A percentile compares a stretch with the other conserved stretches of the same genome.
These are phyloP conservation scores for Spea hammondii DNA, from an alignment of 2,797 vertebrate genomes.

Conservation along the genomic window DNA sequence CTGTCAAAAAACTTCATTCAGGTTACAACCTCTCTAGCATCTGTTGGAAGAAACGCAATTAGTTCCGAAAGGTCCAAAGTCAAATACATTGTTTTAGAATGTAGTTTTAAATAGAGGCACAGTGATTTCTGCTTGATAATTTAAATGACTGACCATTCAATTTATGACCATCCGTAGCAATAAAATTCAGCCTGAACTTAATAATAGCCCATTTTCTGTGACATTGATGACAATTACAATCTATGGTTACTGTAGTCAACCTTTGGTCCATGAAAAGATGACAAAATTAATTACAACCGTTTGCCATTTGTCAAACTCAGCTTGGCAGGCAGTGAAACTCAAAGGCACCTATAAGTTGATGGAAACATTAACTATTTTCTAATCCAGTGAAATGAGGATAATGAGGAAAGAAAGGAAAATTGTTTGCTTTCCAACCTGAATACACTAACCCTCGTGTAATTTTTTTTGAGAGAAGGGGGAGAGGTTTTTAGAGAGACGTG, in stretches of 20 bases:
- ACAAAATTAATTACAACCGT: constrained; percentile 78
- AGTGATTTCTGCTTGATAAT: constrained; percentile 72
- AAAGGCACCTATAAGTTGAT: constrained; percentile 70
- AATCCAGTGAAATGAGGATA: constrained; percentile 77
- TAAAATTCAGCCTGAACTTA: constrained; percentile 85
- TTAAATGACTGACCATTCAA: constrained; percentile 84
- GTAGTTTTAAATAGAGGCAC: constrained; percentile 65
- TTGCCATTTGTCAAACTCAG: constrained; percentile 79
- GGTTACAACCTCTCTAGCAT: constrained; percentile 65
- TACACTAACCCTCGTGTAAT: not conserved
- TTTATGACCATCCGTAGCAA: constrained; percentile 78
- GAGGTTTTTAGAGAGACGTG: not conserved
- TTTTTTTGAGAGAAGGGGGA: not conserved
- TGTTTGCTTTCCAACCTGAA: constrained; percentile 54
- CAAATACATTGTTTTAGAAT: constrained; percentile 70
- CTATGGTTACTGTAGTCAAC: constrained; percentile 73
- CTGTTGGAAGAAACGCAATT: constrained; percentile 68
- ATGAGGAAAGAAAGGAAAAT: constrained; percentile 72
- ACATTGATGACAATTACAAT: constrained; percentile 86
- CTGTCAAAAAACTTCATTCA: constrained; percentile 63
- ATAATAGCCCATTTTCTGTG: constrained; percentile 87
- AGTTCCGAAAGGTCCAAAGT: constrained; percentile 71
- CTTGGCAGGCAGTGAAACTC: constrained; percentile 73
- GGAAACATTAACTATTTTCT: constrained; percentile 78
- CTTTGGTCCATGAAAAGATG: constrained; percentile 73